phyloP scores from a whole-genome alignment of 37 sponge, comb jelly and placozoan genomes.

The Oopsacas minuta region DNA sequence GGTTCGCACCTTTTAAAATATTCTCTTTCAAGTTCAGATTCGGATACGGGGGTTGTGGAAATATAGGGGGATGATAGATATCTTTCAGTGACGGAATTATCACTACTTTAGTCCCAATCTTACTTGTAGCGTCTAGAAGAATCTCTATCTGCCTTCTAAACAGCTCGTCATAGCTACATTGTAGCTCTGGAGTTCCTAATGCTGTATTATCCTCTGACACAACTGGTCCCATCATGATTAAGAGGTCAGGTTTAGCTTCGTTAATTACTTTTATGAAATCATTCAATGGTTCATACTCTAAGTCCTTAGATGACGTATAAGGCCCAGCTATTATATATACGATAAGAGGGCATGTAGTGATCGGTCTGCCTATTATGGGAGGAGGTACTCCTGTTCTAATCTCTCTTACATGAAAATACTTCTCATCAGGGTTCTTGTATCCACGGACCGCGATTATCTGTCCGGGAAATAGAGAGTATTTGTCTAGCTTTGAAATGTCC shows the following conservation, averaged over 20 bases:
- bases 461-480: background rate
- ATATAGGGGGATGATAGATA: background rate
- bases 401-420: background rate
- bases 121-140: background rate
- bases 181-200: background rate
- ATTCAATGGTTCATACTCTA: background rate
- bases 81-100: background rate
- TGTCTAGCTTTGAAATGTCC: background rate
- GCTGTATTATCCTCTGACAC: background rate
- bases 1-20: background rate
- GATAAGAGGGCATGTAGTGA: slow-evolving; percentile 3
- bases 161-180: background rate
- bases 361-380: background rate
- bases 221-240: background rate
- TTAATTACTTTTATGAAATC: background rate
- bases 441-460: slow-evolving; percentile 1
- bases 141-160: background rate
- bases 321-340: background rate
- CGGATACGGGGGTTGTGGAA: background rate
- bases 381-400: background rate
- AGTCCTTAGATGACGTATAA: background rate
- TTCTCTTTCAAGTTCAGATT: background rate
- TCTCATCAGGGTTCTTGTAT: background rate
- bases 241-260: background rate
- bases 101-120: background rate